These are phyloP conservation scores for Seriola dumerili DNA, from an alignment of 2,113 vertebrate genomes.

Conservation along the genomic window DNA sequence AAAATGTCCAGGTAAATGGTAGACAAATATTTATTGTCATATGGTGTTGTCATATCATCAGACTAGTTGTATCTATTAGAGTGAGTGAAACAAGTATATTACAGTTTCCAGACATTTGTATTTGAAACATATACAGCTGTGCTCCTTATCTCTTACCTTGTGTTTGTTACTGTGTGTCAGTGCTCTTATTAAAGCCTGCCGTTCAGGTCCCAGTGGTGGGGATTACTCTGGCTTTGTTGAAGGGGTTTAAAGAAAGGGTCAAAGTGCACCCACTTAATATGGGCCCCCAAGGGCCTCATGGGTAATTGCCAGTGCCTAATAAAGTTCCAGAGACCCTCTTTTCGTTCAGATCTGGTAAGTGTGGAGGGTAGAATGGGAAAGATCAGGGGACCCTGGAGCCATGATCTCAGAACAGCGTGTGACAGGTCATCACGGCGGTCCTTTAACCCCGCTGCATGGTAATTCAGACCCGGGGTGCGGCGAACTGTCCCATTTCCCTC, in stretches of 20 bases:
- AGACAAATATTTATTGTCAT: background rate
- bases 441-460: constrained; percentile 62
- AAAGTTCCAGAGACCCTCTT: constrained; percentile 73
- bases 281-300: constrained; percentile 78
- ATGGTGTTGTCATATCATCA: background rate
- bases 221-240: constrained; percentile 85
- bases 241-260: constrained; percentile 80
- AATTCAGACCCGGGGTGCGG: constrained; percentile 58
- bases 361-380: constrained; percentile 39
- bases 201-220: constrained; percentile 70
- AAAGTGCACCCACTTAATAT: constrained; percentile 85
- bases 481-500: constrained; percentile 31
- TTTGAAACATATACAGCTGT: constrained; percentile 25
- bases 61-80: background rate
- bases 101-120: background rate
- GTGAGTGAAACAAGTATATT: background rate
- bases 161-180: constrained; percentile 47
- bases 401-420: constrained; percentile 49
- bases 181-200: constrained; percentile 79
- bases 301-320: constrained; percentile 86
- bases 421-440: constrained; percentile 67
- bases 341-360: constrained; percentile 48
- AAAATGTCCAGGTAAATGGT: too few relatives aligned
- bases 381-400: constrained; percentile 64
- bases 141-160: constrained; percentile 31